Evolutionary conservation across 2,113 vertebrate species (phyloP).

Genomic region (Chloroceryle aenea): DNA sequence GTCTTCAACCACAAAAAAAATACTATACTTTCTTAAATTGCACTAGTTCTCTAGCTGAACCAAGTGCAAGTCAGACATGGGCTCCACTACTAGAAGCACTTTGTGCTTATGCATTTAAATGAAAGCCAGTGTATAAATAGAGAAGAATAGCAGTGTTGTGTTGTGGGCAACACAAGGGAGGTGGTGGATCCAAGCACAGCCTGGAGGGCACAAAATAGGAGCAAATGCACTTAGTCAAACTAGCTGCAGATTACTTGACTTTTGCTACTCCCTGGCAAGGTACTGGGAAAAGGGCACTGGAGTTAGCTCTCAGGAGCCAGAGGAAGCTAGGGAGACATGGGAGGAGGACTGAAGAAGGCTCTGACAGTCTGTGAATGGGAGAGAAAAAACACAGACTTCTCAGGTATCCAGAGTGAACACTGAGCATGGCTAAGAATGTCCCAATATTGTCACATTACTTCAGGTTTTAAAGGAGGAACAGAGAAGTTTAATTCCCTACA

Average conservation of each 20-base stretch:
- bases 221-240: neutral
- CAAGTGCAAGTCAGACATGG: neutral
- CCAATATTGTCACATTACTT: neutral
- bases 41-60: neutral
- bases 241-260: neutral
- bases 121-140: neutral
- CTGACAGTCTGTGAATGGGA: neutral
- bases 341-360: neutral
- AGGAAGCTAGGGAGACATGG: neutral
- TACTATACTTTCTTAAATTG: neutral
- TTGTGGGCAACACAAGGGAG: neutral
- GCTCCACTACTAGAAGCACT: neutral
- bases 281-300: neutral
- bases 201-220: neutral
- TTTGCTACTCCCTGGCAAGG: neutral
- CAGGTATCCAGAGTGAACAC: neutral
- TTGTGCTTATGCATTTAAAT: neutral
- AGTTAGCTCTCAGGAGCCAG: neutral
- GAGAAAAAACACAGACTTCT: neutral
- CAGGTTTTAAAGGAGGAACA: neutral
- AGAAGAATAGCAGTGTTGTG: neutral
- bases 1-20: neutral
- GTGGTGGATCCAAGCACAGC: neutral
- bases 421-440: rapidly evolving
- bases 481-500: neutral